Conservation (phyloP, 1,140 invertebrate genomes). For the Proctacanthus coquilletti region DNA sequence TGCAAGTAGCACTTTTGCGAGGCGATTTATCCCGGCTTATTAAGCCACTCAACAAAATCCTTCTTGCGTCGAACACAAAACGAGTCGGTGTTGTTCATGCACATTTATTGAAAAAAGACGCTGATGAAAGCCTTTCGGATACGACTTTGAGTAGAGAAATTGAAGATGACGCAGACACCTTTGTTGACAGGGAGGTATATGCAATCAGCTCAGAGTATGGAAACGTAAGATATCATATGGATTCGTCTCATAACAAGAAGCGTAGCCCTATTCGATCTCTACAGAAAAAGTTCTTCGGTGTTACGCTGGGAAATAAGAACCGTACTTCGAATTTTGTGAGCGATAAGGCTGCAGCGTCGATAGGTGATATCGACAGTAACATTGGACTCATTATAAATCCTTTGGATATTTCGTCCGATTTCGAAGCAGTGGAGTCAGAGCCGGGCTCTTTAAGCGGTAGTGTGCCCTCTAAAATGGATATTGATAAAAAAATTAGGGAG, state of each 20-base stretch:
- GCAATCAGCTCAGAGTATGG: conserved; percentile 76
- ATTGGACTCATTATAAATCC: conserved; percentile 39
- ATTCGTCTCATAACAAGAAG: conserved; percentile 18
- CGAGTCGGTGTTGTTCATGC: conserved; percentile 75
- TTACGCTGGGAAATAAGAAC: conserved; percentile 28
- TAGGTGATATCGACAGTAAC: conserved; percentile 16
- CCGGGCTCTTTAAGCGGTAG: conserved; percentile 9
- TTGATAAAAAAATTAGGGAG: not conserved
- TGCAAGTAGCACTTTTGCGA: conserved; percentile 41
- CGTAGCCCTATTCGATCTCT: conserved; percentile 25
- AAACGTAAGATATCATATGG: conserved; percentile 72
- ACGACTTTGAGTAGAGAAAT: conserved; percentile 32
- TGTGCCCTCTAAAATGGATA: conserved; percentile 3
- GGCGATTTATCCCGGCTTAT: conserved; percentile 64
- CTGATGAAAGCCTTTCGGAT: conserved; percentile 26
- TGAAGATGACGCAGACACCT: conserved; percentile 29
- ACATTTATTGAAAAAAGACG: conserved; percentile 53
- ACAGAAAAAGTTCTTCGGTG: conserved; percentile 30
- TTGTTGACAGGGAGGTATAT: conserved; percentile 46
- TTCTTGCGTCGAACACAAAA: conserved; percentile 68
- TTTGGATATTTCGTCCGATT: conserved; percentile 26
- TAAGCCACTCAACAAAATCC: conserved; percentile 60
- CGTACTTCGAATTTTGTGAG: conserved; percentile 27
- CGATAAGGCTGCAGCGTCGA: conserved; percentile 12
- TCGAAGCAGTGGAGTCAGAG: conserved; percentile 22